Conservation (phyloP, 2,797 vertebrate genomes). For the Mus caroli region DNA sequence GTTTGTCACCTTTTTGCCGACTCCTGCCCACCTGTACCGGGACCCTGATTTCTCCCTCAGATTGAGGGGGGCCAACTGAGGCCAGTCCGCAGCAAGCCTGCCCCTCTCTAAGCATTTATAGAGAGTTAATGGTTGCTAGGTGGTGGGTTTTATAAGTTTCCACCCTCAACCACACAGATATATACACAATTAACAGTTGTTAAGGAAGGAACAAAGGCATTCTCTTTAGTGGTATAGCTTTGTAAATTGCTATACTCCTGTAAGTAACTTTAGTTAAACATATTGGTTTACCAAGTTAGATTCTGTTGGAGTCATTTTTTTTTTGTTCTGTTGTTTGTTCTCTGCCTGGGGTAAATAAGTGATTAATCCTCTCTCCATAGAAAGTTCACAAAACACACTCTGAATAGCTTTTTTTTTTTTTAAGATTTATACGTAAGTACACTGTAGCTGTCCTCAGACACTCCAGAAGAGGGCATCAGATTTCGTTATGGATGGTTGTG, state of each 20-base stretch:
- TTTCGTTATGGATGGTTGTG: too few relatives aligned
- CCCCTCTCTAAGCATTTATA: not conserved
- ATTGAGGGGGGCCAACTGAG: too few relatives aligned
- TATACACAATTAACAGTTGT: not conserved
- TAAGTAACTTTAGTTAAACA: not conserved
- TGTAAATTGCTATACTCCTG: not conserved
- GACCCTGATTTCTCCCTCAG: too few relatives aligned
- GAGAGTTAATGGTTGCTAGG: not conserved
- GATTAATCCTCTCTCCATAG: not conserved
- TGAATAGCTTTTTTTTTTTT: not conserved
- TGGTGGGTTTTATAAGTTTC: not conserved
- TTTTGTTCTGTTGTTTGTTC: not conserved
- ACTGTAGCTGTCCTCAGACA: too few relatives aligned
- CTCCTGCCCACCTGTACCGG: too few relatives aligned
- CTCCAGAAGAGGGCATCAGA: too few relatives aligned
- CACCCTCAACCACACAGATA: too few relatives aligned
- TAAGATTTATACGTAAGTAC: too few relatives aligned
- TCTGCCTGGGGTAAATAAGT: not conserved
- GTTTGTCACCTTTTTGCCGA: too few relatives aligned
- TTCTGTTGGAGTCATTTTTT: not conserved
- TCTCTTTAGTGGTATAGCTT: not conserved
- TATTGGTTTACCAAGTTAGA: not conserved
- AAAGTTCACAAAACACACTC: not conserved
- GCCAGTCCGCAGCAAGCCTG: too few relatives aligned
- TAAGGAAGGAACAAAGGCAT: not conserved